A percentile compares a stretch with the other conserved stretches of the same genome.
These are phyloP conservation scores for Oostethus manadensis DNA, from an alignment of 2,113 vertebrate genomes.

Conservation along the genomic window DNA sequence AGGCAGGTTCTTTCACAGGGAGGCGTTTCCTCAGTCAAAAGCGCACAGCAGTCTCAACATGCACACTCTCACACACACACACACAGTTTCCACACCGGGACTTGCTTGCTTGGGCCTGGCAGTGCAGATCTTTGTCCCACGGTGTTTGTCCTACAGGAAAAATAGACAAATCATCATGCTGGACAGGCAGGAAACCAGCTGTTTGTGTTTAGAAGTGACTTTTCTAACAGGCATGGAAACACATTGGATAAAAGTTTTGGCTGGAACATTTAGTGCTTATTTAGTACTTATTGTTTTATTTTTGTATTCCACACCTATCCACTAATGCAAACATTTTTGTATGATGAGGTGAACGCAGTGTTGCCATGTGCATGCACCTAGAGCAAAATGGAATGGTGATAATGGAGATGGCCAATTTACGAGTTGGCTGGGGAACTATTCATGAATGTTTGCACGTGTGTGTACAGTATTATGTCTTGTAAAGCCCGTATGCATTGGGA, in stretches of 20 bases:
- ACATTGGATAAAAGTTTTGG: not conserved
- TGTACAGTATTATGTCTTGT: not conserved
- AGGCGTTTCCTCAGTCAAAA: slow-evolving; percentile 3
- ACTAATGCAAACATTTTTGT: not conserved
- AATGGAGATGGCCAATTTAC: slow-evolving; percentile 1
- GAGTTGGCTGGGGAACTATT: slow-evolving; percentile 10
- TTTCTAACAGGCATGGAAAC: not conserved
- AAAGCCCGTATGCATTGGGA: no score
- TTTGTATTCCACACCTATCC: no score
- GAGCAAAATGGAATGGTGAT: slow-evolving; percentile 16
- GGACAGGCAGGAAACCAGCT: not conserved
- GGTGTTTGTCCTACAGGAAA: slow-evolving; percentile 34
- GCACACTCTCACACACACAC: slow-evolving; percentile 5
- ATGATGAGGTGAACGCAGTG: not conserved
- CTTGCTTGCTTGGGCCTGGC: not conserved
- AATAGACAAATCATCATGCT: not conserved
- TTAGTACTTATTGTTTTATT: no score
- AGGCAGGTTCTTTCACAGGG: slow-evolving; percentile 6
- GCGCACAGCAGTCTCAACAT: not conserved
- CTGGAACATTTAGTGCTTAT: not conserved
- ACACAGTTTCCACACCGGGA: slow-evolving; percentile 14
- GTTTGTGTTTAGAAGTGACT: not conserved
- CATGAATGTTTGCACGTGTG: slow-evolving; percentile 18
- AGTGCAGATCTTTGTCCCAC: not conserved
- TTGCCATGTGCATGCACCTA: not conserved